phyloP scores from a whole-genome alignment of 2,113 vertebrate species.

The Brachyhypopomus gauderio region DNA sequence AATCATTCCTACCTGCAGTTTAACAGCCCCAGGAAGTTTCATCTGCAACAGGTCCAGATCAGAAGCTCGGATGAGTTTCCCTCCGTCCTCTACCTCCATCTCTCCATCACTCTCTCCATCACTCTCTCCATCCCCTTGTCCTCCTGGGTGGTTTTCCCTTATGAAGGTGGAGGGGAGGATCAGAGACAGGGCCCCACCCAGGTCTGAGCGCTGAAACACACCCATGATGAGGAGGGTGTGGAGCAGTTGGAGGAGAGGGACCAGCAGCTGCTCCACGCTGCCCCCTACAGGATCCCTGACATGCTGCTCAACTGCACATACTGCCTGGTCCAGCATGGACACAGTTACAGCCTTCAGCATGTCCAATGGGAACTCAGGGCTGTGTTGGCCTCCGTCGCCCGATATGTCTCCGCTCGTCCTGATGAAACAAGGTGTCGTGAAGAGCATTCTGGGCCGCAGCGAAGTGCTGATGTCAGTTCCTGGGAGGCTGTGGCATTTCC shows the following conservation, averaged over 20 bases:
- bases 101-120: constrained; percentile 56
- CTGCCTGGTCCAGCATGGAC: constrained; percentile 87
- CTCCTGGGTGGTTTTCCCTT: constrained; percentile 12
- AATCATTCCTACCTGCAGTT: constrained; percentile 80
- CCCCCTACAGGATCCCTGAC: constrained; percentile 90
- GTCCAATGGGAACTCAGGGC: constrained; percentile 89
- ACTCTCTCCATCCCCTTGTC: constrained; percentile 48
- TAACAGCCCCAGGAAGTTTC: constrained; percentile 92
- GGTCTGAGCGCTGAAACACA: constrained; percentile 81
- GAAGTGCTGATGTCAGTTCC: constrained; percentile 78
- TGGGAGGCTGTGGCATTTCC: constrained; percentile 78
- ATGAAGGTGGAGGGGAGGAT: constrained; percentile 86
- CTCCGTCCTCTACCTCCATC: constrained; percentile 50
- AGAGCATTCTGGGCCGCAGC: constrained; percentile 83
- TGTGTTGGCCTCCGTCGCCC: constrained; percentile 66
- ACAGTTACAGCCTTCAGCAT: constrained; percentile 84
- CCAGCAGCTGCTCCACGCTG: constrained; percentile 87
- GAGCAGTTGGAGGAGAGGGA: constrained; percentile 88
- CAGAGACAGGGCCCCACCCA: constrained; percentile 81
- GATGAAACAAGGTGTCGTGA: constrained; percentile 85
- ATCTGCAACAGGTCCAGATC: constrained; percentile 84
- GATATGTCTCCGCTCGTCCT: constrained; percentile 50
- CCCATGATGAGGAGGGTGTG: constrained; percentile 88
- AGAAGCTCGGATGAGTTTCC: constrained; percentile 61
- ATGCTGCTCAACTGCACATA: constrained; percentile 77